Conservation (phyloP, 2,888 invertebrate genomes). For the Amphipyra tragopoginis region DNA sequence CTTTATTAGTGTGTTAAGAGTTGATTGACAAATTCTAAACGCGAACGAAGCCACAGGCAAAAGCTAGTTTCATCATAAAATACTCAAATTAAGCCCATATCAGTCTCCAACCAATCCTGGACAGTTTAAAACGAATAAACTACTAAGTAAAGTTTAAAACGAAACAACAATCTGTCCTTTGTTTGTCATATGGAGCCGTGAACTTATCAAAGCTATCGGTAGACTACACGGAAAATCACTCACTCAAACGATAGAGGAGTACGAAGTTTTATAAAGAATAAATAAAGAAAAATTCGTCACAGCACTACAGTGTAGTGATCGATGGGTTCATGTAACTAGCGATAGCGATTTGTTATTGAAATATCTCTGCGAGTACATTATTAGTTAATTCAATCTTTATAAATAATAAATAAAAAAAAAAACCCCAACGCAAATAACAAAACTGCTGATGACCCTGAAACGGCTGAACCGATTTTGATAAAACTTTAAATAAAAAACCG, state of each 20-base stretch:
- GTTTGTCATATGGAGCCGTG: conserved; percentile 11
- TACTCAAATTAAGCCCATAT: too few species aligned
- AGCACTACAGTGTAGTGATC: conserved; percentile 22
- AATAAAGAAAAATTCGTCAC: conserved; percentile 21
- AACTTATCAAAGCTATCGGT: conserved; percentile 45
- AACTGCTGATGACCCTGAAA: too few species aligned
- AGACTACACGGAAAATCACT: conserved; percentile 68
- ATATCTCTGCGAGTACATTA: background rate
- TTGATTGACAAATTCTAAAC: too few species aligned
- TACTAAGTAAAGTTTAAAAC: conserved; percentile 16
- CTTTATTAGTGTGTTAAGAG: too few species aligned
- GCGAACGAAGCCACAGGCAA: too few species aligned
- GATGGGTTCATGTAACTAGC: conserved; percentile 4
- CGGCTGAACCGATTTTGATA: too few species aligned
- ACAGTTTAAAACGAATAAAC: background rate
- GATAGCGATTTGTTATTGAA: background rate
- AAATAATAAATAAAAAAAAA: too few species aligned
- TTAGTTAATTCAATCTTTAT: too few species aligned
- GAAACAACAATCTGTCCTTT: conserved; percentile 16
- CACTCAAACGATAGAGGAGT: conserved; percentile 52
- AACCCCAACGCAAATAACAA: too few species aligned
- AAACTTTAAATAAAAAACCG: too few species aligned
- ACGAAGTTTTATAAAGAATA: conserved; percentile 57
- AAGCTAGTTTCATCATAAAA: too few species aligned
- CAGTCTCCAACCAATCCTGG: too few species aligned